Conservation (phyloP, 2,797 vertebrate species). For the Peromyscus aztecus region DNA sequence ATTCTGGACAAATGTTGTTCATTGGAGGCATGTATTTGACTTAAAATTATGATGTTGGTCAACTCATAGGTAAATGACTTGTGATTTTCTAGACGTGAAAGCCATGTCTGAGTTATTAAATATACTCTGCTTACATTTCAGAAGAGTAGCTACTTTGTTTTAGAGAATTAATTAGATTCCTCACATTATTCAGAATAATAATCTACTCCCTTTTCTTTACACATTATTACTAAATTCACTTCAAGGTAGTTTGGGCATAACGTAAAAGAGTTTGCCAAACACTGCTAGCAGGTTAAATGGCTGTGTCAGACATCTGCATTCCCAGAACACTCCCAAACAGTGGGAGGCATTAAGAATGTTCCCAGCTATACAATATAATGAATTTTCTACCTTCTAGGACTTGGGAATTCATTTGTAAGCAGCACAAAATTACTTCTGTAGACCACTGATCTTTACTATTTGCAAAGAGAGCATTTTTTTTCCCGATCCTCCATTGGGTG, state of each 20-base stretch:
- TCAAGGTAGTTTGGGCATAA: background rate
- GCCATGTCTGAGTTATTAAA: no score
- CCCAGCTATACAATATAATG: background rate
- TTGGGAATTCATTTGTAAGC: slow-evolving; percentile 29
- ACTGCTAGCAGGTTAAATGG: background rate
- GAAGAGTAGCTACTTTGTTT: background rate
- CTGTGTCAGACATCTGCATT: background rate
- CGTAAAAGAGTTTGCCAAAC: background rate
- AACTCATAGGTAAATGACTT: background rate
- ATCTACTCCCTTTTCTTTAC: background rate
- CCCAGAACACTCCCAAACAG: background rate
- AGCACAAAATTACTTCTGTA: slow-evolving; percentile 29
- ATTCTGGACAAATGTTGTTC: background rate
- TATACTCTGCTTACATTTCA: background rate
- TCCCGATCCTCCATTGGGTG: background rate
- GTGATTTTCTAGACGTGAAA: background rate
- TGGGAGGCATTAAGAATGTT: background rate
- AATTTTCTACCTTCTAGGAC: background rate
- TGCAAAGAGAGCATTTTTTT: background rate
- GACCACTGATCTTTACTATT: background rate
- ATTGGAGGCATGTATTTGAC: background rate
- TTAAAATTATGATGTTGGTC: background rate
- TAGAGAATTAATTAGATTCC: background rate
- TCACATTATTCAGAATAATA: slow-evolving; percentile 26
- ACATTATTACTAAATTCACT: slow-evolving; percentile 17